Percentiles rank a stretch among this genome's conserved stretches.
These are phyloP conservation scores for Glyptemys insculpta DNA, from an alignment of 2,797 vertebrate species.

Conservation along the genomic window DNA sequence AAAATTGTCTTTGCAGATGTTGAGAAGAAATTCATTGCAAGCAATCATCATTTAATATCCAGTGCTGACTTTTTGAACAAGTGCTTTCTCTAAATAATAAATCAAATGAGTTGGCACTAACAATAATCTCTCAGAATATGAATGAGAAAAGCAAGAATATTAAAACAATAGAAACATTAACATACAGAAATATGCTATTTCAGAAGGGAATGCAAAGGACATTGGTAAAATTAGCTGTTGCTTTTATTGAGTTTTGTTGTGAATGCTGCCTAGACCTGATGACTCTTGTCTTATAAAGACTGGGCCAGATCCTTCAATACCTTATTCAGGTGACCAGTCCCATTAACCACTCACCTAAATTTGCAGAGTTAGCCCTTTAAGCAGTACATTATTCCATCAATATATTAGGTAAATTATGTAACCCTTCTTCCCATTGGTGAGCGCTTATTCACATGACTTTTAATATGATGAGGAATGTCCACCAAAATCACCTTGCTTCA, in stretches of 20 bases:
- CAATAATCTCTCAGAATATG: slow-evolving; percentile 85
- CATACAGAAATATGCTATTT: slow-evolving; percentile 72
- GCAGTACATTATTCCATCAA: not conserved
- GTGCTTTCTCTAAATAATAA: slow-evolving; percentile 87
- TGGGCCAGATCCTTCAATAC: not conserved
- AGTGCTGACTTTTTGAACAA: slow-evolving; percentile 83
- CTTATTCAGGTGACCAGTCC: not conserved
- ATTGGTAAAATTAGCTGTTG: slow-evolving; percentile 53
- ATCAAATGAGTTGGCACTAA: slow-evolving; percentile 84
- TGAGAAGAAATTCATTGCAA: slow-evolving; percentile 84
- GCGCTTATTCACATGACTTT: rapidly evolving
- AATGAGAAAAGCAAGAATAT: slow-evolving; percentile 85
- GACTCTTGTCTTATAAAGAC: not conserved
- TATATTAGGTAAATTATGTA: rapidly evolving
- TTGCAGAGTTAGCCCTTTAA: not conserved
- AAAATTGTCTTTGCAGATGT: slow-evolving; percentile 86
- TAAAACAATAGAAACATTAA: slow-evolving; percentile 85
- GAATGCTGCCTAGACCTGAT: not conserved
- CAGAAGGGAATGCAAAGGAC: slow-evolving; percentile 56
- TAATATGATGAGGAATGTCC: not conserved
- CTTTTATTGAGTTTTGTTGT: slow-evolving; percentile 38
- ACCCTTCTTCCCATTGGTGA: not conserved
- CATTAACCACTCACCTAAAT: not conserved
- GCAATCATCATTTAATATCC: slow-evolving; percentile 86
- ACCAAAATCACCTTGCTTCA: not conserved